Base-by-base conservation (phyloP, 2,888 invertebrate genomes). In the Strigamia crassipes region DNA sequence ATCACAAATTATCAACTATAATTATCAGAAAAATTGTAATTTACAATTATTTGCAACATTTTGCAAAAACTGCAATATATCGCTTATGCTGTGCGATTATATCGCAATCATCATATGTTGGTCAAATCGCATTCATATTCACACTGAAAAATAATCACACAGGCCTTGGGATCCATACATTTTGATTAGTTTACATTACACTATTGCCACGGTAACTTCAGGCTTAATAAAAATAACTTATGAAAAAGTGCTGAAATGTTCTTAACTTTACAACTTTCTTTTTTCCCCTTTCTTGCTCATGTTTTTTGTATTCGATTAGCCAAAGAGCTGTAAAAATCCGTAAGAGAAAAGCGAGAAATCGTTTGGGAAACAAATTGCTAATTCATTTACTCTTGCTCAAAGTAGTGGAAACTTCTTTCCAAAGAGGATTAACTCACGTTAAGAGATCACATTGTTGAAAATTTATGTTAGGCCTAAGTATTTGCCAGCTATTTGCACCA, bases 301-400 rank as follows among this genome's bases (percentile, higher is more conserved):
- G 13, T 61, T 61, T 61, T 23, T 61, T 61, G 8, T 66, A 23
- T 66, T 66, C 66, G 66, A 66, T 66, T 27, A 66, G 12, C 66
- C 66, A 15, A 66, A 66, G 27, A 66, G 66, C 66, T 15, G 66
- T 66, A 66, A 66, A 51, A 66, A 66, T 66, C 66, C 66, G 66
- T 31, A 15, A 12, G 27, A 23, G 66, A n/a, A 66, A 66, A 13
- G 66, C 27, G 66, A 66, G 66, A 66, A 66, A 66, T 66, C 66
- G 66, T 66, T 66, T 66, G 66, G 66, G 66, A 66, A 66, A 66
- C 66, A 66, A 66, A 66, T 66, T 66, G 66, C 66, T 66, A 66
- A 66, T 66, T 66, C 66, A 66, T 66, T 66, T 66, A 66, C 66
- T 66, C 66, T 31, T 66, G 66, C 27, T 66, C 66, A 66, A 66